Evolutionary conservation across 2,113 vertebrate species (phyloP).

Genomic region (Ifrita kowaldi): DNA sequence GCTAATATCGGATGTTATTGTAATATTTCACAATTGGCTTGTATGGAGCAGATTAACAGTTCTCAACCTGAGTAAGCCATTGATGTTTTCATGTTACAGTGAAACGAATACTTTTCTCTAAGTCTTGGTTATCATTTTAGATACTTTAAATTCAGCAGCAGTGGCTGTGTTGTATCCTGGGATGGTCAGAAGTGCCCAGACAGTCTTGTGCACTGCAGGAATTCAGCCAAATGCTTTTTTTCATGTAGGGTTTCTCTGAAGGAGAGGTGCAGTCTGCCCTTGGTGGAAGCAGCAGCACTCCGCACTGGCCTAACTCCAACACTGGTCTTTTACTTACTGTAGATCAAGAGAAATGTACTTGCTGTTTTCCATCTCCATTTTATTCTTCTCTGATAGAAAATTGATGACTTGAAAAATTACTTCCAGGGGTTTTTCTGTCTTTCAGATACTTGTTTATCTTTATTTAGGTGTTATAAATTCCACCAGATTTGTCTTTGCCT

Average conservation of each 20-base stretch:
- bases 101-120: background rate
- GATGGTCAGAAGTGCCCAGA: background rate
- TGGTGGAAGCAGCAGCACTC: background rate
- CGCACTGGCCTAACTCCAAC: background rate
- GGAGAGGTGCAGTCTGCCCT: background rate
- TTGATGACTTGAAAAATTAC: background rate
- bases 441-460: background rate
- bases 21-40: background rate
- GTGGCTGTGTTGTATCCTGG: background rate
- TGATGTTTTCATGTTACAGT: conserved; percentile 13
- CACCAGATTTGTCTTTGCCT: background rate
- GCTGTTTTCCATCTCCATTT: background rate
- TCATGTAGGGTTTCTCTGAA: background rate
- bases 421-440: background rate
- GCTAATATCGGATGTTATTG: background rate
- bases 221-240: background rate
- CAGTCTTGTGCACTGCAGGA: background rate
- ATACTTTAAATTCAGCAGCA: background rate
- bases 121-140: background rate
- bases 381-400: background rate
- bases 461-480: conserved; percentile 1
- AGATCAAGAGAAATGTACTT: background rate
- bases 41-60: background rate
- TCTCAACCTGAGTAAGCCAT: background rate
- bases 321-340: background rate